Evolutionary conservation across 2,888 invertebrate genomes (phyloP), one percentile per base, ranked within the genome.

Genomic region (Theodoxus fluviatilis): DNA sequence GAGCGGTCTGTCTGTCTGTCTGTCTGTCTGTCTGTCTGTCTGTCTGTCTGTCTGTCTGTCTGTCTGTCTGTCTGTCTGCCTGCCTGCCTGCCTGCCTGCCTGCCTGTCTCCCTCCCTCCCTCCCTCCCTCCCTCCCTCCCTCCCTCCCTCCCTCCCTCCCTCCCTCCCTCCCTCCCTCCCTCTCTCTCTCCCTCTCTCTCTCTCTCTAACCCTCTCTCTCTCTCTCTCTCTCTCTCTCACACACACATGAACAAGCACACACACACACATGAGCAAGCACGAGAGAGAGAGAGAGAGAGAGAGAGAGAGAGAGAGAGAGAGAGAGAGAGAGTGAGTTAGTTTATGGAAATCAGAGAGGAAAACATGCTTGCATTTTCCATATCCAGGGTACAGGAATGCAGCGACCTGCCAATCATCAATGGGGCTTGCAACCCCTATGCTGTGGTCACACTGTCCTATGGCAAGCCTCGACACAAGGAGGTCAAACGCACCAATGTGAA

Each of bases 361-460:
- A 12, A 59, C 31, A 18, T 18, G 22, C 52, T 18, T 63, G 7
- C 35, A 22, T 69, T 15, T 69, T 25, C 37, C 3, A 37, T 43
- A 59, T 76, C 3, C 74, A 87, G 93, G 77, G 92, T 95, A 73
- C 90, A 93, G 77, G 94, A 94, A 88, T 95, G 95, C 88, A 91
- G 92, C 76, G 95, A 95, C 87, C 90, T 96, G 86, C 93, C 94
- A 75, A 92, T 94, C 78, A 94, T 94, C 86, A 94, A 94, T 88
- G 94, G 95, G 80, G 92, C 93, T 81, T 96, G 95, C 89, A 95
- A 96, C 89, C 95, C 96, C 18, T 95, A 93, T 88, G 94, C 94
- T 77, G 90, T 92, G 79, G 92, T 94, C 82, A 92, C 93, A 67
- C 33, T 84, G 33, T 92, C 94, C 71, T 90, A 91, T 92, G 93